A percentile compares a stretch with the other conserved stretches of the same genome.
phyloP scores from a whole-genome alignment of 2,888 invertebrate genomes.

The Listrodromus nycthemerus region DNA sequence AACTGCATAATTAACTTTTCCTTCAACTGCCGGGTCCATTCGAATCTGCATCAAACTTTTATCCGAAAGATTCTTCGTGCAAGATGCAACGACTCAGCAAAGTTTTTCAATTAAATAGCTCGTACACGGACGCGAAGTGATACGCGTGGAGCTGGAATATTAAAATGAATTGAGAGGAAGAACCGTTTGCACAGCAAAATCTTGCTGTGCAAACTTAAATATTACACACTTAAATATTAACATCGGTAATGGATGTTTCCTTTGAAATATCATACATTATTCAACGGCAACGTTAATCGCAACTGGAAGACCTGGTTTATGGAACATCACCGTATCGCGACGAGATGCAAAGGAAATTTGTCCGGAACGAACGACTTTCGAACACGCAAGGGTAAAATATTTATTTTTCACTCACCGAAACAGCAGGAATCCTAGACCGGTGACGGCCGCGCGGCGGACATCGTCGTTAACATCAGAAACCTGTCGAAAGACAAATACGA shows the following conservation, averaged over 20 bases:
- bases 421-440: conserved; percentile 98
- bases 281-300: not conserved
- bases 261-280: not conserved
- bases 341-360: not conserved
- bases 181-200: not conserved
- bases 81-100: conserved; percentile 41
- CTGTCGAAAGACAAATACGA: conserved; percentile 78
- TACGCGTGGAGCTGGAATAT: not conserved
- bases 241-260: not conserved
- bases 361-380: not conserved
- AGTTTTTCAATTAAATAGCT: conserved; percentile 58
- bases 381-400: not conserved
- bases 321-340: not conserved
- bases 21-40: conserved; percentile 1
- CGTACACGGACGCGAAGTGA: conserved; percentile 10
- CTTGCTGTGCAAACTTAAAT: conserved; percentile 1
- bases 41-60: conserved; percentile 36
- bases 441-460: conserved; percentile 98
- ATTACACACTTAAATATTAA: conserved; percentile 19
- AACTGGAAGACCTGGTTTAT: not conserved
- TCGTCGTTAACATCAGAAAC: conserved; percentile 99
- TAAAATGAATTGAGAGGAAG: not conserved
- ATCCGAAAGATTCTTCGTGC: conserved; percentile 10
- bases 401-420: conserved; percentile 88
- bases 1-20: conserved; percentile 52